Percentiles rank a stretch among this genome's conserved stretches.
Evolutionary conservation across 1,140 invertebrate species (phyloP).

Genomic region (Tribolium castaneum): DNA sequence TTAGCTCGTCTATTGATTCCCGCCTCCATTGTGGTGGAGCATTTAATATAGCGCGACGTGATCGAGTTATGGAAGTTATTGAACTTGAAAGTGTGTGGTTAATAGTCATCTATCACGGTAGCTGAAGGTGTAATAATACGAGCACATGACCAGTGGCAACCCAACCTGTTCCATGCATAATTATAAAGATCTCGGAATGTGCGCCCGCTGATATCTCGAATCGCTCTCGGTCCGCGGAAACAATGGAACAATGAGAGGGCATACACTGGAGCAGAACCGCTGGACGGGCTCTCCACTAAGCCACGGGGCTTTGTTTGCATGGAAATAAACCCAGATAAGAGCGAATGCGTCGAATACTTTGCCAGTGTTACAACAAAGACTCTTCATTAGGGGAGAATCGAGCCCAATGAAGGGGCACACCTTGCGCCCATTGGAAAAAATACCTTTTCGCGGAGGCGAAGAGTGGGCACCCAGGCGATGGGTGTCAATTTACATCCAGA

Average conservation of each 20-base stretch:
- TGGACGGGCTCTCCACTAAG: conserved; percentile 4
- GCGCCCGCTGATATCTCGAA: conserved; percentile 40
- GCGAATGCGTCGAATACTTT: background rate
- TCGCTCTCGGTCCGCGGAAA: conserved; percentile 38
- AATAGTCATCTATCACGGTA: conserved; percentile 42
- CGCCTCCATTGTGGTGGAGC: background rate
- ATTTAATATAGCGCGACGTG: conserved; percentile 1
- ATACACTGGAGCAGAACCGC: conserved; percentile 33
- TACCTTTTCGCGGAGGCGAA: background rate
- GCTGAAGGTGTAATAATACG: conserved; percentile 49
- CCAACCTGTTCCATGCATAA: conserved; percentile 51
- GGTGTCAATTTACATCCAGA: conserved; percentile 24
- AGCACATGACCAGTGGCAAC: conserved; percentile 49
- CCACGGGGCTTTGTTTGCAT: conserved; percentile 28
- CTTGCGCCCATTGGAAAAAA: background rate
- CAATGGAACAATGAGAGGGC: conserved; percentile 44
- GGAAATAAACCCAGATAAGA: conserved; percentile 15
- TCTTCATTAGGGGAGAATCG: background rate
- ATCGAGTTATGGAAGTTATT: conserved; percentile 45
- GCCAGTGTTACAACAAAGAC: background rate
- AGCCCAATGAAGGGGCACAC: background rate
- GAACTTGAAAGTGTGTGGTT: conserved; percentile 41
- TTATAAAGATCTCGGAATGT: conserved; percentile 48
- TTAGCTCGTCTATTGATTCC: background rate
- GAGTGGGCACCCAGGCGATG: background rate